Conservation (phyloP, 1,140 invertebrate species). For the Saxidomus purpurata region DNA sequence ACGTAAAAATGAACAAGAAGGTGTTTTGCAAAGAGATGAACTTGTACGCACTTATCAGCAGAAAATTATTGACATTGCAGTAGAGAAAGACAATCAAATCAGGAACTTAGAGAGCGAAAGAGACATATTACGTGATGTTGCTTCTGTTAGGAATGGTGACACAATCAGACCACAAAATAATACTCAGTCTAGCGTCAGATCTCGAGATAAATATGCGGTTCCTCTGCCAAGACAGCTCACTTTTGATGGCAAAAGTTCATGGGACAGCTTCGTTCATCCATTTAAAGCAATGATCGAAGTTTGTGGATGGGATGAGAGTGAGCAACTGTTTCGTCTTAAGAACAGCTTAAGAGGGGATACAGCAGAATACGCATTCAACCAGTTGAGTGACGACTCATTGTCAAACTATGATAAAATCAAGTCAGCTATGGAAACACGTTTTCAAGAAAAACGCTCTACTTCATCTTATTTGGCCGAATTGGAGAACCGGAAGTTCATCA, state of each 20-base stretch:
- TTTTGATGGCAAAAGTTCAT: slow-evolving; percentile 29
- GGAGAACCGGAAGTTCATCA: slow-evolving; percentile 1
- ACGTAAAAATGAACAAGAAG: not conserved
- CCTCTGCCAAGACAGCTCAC: slow-evolving; percentile 1
- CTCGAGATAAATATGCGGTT: not conserved
- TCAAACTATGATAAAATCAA: not conserved
- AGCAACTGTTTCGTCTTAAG: not conserved
- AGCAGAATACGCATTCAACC: not conserved
- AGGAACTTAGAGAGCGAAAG: not conserved
- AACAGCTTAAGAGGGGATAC: no score
- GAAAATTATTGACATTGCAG: not conserved
- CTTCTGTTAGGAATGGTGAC: no score
- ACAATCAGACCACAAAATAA: not conserved
- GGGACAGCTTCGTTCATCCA: slow-evolving; percentile 25
- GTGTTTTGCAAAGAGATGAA: not conserved
- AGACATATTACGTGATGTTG: no score
- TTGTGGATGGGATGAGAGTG: not conserved
- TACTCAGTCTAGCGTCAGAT: not conserved
- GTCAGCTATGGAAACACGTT: not conserved
- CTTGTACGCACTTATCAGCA: not conserved
- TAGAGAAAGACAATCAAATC: not conserved
- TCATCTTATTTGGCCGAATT: slow-evolving; percentile 37
- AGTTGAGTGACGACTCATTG: not conserved
- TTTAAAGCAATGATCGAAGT: not conserved
- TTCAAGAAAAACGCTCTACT: slow-evolving; percentile 2